Conservation (phyloP, 2,113 vertebrate genomes). For the Sinocyclocheilus anophthalmus region DNA sequence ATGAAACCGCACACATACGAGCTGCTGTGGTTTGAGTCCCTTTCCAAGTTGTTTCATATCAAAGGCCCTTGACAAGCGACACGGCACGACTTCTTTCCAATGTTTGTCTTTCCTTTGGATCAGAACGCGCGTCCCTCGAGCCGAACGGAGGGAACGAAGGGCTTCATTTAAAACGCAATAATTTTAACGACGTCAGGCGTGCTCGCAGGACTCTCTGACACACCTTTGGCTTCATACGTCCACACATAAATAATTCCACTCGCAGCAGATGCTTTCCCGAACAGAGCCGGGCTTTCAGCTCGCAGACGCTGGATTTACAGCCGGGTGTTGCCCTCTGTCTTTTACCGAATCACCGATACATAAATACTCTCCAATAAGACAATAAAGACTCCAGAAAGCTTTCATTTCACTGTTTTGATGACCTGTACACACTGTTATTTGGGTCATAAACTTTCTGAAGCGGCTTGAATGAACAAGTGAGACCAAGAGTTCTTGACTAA, state of each 20-base stretch:
- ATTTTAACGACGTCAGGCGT: constrained; percentile 71
- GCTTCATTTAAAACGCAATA: constrained; percentile 67
- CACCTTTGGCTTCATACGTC: constrained; percentile 70
- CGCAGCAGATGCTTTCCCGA: constrained; percentile 70
- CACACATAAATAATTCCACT: constrained; percentile 76
- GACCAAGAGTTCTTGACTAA: not conserved
- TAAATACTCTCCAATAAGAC: constrained; percentile 61
- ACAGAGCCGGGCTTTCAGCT: constrained; percentile 69
- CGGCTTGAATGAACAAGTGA: not conserved
- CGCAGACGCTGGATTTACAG: constrained; percentile 71
- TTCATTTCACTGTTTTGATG: constrained; percentile 5
- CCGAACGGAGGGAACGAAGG: constrained; percentile 67
- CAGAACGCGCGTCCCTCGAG: constrained; percentile 66
- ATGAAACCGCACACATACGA: constrained; percentile 73
- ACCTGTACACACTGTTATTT: not conserved
- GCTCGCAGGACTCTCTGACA: constrained; percentile 73
- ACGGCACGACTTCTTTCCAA: constrained; percentile 70
- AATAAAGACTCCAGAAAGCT: not conserved
- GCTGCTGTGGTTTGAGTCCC: constrained; percentile 65
- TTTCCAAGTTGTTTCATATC: constrained; percentile 69
- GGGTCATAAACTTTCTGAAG: not conserved
- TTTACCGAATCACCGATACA: constrained; percentile 69
- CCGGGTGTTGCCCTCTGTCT: constrained; percentile 74
- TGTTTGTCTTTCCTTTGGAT: constrained; percentile 70
- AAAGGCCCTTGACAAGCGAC: constrained; percentile 70